Evolutionary conservation across 2,797 vertebrate genomes (phyloP).

Genomic region (Phylloscopus collybita): DNA sequence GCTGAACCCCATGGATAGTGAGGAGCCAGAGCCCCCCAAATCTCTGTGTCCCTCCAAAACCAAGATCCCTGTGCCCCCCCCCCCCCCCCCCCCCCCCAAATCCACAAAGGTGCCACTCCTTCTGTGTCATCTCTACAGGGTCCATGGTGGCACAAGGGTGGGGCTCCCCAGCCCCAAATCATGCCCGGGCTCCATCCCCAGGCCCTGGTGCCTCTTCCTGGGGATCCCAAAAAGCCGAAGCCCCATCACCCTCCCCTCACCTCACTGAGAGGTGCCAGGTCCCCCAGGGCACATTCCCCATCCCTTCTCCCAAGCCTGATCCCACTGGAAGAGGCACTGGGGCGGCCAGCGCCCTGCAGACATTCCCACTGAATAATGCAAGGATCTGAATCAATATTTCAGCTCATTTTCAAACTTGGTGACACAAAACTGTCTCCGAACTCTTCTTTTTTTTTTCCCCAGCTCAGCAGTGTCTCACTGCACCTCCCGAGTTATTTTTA

Average conservation of each 20-base stretch:
- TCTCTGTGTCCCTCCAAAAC: neutral
- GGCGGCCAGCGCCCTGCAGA: neutral
- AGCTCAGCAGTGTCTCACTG: constrained; percentile 19
- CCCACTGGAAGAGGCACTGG: accelerated
- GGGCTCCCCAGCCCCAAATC: neutral
- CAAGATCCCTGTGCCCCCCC: accelerated
- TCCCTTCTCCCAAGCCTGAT: accelerated
- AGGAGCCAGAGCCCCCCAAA: neutral
- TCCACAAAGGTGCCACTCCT: neutral
- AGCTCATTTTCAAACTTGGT: constrained; percentile 60
- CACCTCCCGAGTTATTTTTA: constrained; percentile 71
- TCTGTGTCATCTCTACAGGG: accelerated
- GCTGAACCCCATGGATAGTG: accelerated
- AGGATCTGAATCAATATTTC: constrained; percentile 47
- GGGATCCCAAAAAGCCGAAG: neutral
- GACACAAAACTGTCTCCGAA: constrained; percentile 66
- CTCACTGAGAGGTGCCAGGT: neutral
- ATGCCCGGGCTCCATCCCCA: neutral
- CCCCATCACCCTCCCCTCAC: accelerated
- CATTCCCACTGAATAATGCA: constrained; percentile 25
- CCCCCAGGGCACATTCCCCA: accelerated
- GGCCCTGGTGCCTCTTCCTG: accelerated
- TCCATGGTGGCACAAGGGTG: accelerated
- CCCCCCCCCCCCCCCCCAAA: accelerated
- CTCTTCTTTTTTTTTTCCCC: neutral